A percentile compares a stretch with the other conserved stretches of the same genome.
phyloP scores from a whole-genome alignment of 2,113 vertebrate species.

The Pimephales promelas region DNA sequence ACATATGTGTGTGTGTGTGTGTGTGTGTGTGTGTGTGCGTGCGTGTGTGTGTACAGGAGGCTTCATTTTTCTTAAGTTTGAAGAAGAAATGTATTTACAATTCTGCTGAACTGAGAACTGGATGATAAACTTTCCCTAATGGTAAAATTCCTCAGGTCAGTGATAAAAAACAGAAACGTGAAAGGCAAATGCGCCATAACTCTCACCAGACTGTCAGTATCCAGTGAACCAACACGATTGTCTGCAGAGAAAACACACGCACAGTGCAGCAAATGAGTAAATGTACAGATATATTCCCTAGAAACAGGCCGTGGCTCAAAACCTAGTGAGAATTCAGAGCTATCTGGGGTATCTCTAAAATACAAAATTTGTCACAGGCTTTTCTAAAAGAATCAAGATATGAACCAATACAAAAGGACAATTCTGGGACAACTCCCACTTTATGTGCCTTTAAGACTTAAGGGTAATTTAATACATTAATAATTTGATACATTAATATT shows the following conservation, averaged over 20 bases:
- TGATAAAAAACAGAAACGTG: conserved; percentile 53
- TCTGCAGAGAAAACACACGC: conserved; percentile 69
- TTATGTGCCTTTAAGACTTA: no score
- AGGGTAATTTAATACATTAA: no score
- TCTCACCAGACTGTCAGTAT: conserved; percentile 93
- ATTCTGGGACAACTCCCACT: background rate
- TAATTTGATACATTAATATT: no score
- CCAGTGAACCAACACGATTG: conserved; percentile 91
- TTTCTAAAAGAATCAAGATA: background rate
- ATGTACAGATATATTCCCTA: conserved; percentile 13
- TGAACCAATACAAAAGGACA: background rate
- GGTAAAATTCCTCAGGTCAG: conserved; percentile 76
- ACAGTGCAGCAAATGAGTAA: conserved; percentile 7
- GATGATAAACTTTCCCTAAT: background rate
- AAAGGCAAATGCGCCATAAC: conserved; percentile 55
- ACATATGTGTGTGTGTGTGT: no score
- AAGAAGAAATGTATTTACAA: background rate
- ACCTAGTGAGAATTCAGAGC: background rate
- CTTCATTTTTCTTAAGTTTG: no score
- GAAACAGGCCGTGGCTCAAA: background rate
- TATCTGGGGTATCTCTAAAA: background rate
- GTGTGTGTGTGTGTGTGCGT: no score
- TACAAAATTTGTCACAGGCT: background rate
- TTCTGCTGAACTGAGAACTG: background rate
- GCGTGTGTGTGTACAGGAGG: no score